A percentile compares a stretch with the other conserved stretches of the same genome.
Evolutionary conservation across 2,113 vertebrate species (phyloP).

Genomic region (Pseudopipra pipra): DNA sequence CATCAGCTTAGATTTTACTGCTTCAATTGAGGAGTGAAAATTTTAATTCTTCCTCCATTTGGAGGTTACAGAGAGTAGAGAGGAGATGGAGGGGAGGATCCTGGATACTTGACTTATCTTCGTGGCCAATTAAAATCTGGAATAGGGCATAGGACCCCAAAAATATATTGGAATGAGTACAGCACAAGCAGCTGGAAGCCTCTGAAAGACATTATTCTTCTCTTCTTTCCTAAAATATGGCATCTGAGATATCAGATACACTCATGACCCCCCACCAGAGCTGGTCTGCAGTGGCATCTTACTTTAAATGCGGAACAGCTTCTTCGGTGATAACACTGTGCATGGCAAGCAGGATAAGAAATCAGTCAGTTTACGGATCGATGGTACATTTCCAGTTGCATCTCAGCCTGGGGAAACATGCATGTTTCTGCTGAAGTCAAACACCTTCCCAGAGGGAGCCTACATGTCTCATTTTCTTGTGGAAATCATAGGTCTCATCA

Average conservation of each 20-base stretch:
- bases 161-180: background rate
- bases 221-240: background rate
- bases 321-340: background rate
- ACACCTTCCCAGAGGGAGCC: constrained; percentile 24
- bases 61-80: background rate
- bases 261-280: background rate
- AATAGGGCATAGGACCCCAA: background rate
- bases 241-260: background rate
- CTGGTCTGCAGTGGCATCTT: background rate
- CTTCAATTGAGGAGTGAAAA: background rate
- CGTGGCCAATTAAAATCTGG: rapidly evolving
- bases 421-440: constrained; percentile 31
- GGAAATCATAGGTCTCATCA: constrained; percentile 55
- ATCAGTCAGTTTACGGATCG: background rate
- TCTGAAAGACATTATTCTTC: background rate
- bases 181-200: background rate
- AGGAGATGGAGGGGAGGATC: background rate
- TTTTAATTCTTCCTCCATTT: background rate
- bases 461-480: background rate
- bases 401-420: constrained; percentile 29
- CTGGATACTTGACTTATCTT: background rate
- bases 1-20: background rate
- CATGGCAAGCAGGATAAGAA: constrained; percentile 47
- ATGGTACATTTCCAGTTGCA: constrained; percentile 8
- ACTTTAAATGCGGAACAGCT: constrained; percentile 10